These are phyloP conservation scores for Brenthis hecate DNA, from an alignment of 2,888 invertebrate genomes.

Conservation along the genomic window DNA sequence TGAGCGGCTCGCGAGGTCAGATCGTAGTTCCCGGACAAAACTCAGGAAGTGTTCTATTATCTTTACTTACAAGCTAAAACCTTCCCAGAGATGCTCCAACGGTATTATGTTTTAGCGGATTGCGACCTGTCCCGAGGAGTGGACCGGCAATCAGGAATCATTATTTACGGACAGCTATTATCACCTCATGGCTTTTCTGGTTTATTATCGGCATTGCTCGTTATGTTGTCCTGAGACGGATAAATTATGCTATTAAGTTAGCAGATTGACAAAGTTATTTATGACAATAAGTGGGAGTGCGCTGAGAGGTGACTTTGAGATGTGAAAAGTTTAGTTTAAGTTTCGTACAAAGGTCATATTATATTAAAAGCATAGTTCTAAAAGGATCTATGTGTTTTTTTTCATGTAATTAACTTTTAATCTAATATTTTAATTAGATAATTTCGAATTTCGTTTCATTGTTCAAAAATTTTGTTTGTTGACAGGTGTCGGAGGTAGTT, in stretches of 20 bases:
- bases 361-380: neutral
- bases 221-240: conserved; percentile 80
- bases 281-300: conserved; percentile 74
- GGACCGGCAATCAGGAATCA: conserved; percentile 79
- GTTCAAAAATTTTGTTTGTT: too few relatives aligned
- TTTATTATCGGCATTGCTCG: conserved; percentile 80
- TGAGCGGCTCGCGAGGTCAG: conserved; percentile 59
- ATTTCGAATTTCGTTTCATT: too few relatives aligned
- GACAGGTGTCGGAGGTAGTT: too few relatives aligned
- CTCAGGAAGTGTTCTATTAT: conserved; percentile 51
- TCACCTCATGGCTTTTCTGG: conserved; percentile 81
- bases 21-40: conserved; percentile 48
- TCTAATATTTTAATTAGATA: too few relatives aligned
- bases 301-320: conserved; percentile 58
- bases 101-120: conserved; percentile 49
- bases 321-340: conserved; percentile 11
- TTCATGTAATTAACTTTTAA: too few relatives aligned
- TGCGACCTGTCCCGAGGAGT: conserved; percentile 64
- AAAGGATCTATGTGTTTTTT: neutral
- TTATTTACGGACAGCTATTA: conserved; percentile 81
- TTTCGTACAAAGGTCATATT: conserved; percentile 3
- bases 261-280: conserved; percentile 82
- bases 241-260: conserved; percentile 82
- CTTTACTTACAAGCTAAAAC: conserved; percentile 44
- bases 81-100: conserved; percentile 40